A percentile compares a stretch with the other conserved stretches of the same genome.
These are phyloP conservation scores for Hirudinaria manillensis DNA, from an alignment of 2,888 invertebrate genomes.

Conservation along the genomic window DNA sequence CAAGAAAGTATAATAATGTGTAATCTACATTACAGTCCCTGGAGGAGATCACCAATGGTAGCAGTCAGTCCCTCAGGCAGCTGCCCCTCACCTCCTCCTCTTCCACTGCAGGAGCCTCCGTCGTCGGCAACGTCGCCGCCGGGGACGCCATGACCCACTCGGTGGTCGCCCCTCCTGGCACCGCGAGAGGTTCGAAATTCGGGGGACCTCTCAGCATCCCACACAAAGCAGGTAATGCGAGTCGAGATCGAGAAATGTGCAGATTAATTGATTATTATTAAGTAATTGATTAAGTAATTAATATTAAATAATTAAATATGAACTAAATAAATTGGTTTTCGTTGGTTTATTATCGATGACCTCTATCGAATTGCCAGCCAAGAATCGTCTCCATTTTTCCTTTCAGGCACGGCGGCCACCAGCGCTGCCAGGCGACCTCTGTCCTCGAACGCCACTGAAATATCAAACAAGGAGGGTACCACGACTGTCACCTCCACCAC, in stretches of 20 bases:
- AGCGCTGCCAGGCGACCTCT: slow-evolving; percentile 14
- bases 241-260: slow-evolving; percentile 64
- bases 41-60: slow-evolving; percentile 85
- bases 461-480: not conserved
- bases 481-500: not conserved
- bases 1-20: too few species aligned
- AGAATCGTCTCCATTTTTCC: too few species aligned
- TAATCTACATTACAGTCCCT: too few species aligned
- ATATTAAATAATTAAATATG: too few species aligned
- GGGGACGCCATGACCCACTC: slow-evolving; percentile 29
- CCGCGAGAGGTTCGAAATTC: slow-evolving; percentile 48
- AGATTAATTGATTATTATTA: too few species aligned
- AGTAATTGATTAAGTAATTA: too few species aligned
- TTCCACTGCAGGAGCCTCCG: slow-evolving; percentile 17
- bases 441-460: slow-evolving; percentile 23
- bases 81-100: slow-evolving; percentile 37
- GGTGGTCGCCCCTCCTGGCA: slow-evolving; percentile 7
- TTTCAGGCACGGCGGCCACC: too few species aligned
- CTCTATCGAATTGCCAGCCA: too few species aligned
- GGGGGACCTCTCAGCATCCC: slow-evolving; percentile 67
- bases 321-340: too few species aligned
- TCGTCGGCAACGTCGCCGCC: slow-evolving; percentile 5
- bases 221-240: slow-evolving; percentile 73
- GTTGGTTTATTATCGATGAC: too few species aligned
- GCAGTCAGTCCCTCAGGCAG: slow-evolving; percentile 78